Conservation (phyloP, 2,888 invertebrate genomes). For the Fissipunctia ypsillon region DNA sequence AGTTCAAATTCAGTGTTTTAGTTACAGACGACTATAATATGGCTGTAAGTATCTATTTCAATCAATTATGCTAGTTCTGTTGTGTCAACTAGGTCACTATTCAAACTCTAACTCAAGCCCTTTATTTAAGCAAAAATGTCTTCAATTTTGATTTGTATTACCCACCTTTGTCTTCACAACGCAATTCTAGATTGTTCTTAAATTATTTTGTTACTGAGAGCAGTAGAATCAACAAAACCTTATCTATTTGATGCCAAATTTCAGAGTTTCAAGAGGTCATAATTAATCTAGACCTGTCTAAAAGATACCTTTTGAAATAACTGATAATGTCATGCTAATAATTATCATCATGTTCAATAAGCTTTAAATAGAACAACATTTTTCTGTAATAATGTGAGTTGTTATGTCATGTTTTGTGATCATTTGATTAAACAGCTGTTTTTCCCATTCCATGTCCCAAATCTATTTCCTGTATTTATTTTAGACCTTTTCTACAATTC, state of each 20-base stretch:
- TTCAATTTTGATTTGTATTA: neutral
- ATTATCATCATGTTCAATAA: neutral
- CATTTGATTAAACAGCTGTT: neutral
- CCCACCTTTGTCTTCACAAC: neutral
- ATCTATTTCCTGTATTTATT: neutral
- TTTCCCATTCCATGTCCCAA: neutral
- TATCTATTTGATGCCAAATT: neutral
- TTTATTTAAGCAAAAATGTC: neutral
- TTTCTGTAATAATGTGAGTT: neutral
- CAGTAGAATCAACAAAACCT: neutral
- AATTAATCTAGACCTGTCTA: conserved; percentile 23
- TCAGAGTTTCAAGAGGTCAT: conserved; percentile 11
- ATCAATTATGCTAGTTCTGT: neutral
- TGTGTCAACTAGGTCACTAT: neutral
- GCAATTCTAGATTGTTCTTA: neutral
- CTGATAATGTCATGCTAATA: neutral
- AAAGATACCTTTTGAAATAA: neutral
- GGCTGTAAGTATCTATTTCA: conserved; percentile 92
- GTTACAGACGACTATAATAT: conserved; percentile 99
- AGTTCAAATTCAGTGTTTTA: conserved; percentile 95
- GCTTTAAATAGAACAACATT: neutral
- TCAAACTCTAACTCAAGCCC: neutral
- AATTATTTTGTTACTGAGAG: neutral
- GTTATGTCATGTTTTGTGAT: neutral
- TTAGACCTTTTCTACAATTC: neutral